These are phyloP conservation scores for Isaurus tuberculatus DNA, from an alignment of 92 coral and sea anemone species.

Conservation along the genomic window DNA sequence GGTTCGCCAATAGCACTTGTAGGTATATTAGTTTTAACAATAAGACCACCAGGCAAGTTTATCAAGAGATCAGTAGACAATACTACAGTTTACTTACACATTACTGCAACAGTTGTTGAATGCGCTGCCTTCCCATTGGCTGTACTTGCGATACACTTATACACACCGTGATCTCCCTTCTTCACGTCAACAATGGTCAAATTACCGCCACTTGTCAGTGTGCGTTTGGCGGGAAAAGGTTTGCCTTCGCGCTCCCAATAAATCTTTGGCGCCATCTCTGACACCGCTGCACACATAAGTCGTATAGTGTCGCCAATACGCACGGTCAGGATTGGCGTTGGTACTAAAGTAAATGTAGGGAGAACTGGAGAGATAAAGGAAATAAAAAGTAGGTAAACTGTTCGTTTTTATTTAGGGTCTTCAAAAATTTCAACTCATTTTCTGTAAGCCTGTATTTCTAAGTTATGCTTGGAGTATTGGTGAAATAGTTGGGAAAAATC, in stretches of 20 bases:
- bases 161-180: slow-evolving; percentile 83
- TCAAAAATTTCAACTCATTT: background rate
- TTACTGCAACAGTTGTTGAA: slow-evolving; percentile 75
- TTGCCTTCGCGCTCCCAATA: slow-evolving; percentile 82
- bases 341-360: slow-evolving; percentile 80
- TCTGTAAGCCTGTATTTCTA: no score
- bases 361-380: slow-evolving; percentile 61
- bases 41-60: background rate
- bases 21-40: background rate
- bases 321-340: slow-evolving; percentile 79
- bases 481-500: no score
- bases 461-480: no score
- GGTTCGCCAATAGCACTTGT: no score
- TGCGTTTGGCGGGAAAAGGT: slow-evolving; percentile 83
- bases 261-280: slow-evolving; percentile 59
- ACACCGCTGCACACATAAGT: slow-evolving; percentile 79
- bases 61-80: no score
- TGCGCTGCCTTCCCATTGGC: slow-evolving; percentile 70
- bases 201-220: slow-evolving; percentile 73
- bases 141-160: slow-evolving; percentile 80
- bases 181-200: slow-evolving; percentile 69
- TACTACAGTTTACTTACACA: slow-evolving; percentile 68
- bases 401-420: background rate
- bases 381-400: background rate
- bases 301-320: slow-evolving; percentile 80